These are phyloP conservation scores for Lepidurus arcticus DNA, from an alignment of 1,140 invertebrate genomes.

Conservation along the genomic window DNA sequence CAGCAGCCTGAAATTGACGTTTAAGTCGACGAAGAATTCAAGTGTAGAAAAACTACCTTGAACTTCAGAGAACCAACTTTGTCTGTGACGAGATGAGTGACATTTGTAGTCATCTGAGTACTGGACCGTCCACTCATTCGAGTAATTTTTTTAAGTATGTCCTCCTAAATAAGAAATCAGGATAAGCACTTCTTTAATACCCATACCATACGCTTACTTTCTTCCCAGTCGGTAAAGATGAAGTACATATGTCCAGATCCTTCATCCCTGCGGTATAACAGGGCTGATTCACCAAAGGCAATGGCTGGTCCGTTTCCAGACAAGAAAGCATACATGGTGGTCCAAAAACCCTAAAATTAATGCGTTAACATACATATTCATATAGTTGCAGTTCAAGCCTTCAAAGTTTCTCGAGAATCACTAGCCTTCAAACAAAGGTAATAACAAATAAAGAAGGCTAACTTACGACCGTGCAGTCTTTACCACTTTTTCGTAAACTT, in stretches of 20 bases:
- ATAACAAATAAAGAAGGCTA: no score
- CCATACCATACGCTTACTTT: conserved; percentile 51
- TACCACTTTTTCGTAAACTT: conserved; percentile 58
- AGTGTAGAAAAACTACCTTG: conserved; percentile 50
- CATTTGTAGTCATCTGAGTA: conserved; percentile 59
- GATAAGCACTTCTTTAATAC: conserved; percentile 24
- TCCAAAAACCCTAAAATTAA: conserved; percentile 62
- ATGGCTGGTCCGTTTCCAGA: conserved; percentile 59
- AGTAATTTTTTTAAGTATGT: conserved; percentile 61
- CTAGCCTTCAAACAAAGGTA: no score
- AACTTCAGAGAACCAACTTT: conserved; percentile 66
- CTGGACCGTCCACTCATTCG: conserved; percentile 77
- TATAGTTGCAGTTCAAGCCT: no score
- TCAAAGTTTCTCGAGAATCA: no score
- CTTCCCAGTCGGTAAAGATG: conserved; percentile 55
- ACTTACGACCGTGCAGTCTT: conserved; percentile 62
- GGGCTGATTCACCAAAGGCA: conserved; percentile 67
- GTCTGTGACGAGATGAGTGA: conserved; percentile 77
- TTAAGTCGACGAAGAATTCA: conserved; percentile 26
- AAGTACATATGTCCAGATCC: conserved; percentile 63
- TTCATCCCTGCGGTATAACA: conserved; percentile 76
- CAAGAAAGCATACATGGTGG: conserved; percentile 71
- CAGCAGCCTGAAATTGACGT: conserved; percentile 56
- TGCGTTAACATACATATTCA: conserved; percentile 36
- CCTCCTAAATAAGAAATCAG: conserved; percentile 48